A percentile compares a stretch with the other conserved stretches of the same genome.
phyloP scores from a whole-genome alignment of 2,113 vertebrate genomes.

The Aspiorhynchus laticeps region DNA sequence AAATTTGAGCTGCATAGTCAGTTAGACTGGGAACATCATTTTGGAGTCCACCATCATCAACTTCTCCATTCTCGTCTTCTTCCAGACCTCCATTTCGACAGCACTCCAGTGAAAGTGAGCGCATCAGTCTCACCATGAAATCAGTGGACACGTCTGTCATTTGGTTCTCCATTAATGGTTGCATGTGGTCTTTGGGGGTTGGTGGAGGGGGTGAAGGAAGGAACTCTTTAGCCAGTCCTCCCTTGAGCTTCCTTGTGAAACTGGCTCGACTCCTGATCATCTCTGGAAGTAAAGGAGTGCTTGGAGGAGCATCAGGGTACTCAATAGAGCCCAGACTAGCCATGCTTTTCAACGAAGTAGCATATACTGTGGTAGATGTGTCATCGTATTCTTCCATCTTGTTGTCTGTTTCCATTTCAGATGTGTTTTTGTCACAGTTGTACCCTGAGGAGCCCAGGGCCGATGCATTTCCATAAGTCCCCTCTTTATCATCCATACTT shows the following conservation, averaged over 20 bases:
- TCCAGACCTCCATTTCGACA: constrained; percentile 23
- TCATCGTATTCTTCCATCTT: constrained; percentile 21
- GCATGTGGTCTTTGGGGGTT: constrained; percentile 69
- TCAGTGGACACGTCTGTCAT: constrained; percentile 19
- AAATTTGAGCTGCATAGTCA: constrained; percentile 65
- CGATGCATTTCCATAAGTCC: neutral
- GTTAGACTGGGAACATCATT: constrained; percentile 42
- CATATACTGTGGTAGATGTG: neutral
- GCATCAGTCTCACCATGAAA: constrained; percentile 69
- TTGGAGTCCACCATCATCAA: neutral
- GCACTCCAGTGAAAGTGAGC: constrained; percentile 65
- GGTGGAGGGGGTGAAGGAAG: constrained; percentile 75
- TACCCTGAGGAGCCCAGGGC: neutral
- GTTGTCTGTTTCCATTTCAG: constrained; percentile 8
- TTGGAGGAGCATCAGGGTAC: constrained; percentile 78
- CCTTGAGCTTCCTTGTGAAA: constrained; percentile 75
- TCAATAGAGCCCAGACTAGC: constrained; percentile 69
- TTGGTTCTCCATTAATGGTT: constrained; percentile 8
- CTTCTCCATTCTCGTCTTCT: neutral
- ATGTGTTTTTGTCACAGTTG: constrained; percentile 3
- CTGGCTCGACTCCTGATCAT: constrained; percentile 68
- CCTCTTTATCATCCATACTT: neutral
- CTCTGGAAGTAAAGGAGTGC: constrained; percentile 74
- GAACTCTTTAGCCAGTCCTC: constrained; percentile 75
- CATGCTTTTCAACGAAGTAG: constrained; percentile 33